Base-by-base conservation (phyloP, 2,888 invertebrate species). In the Chymomyza amoena region DNA sequence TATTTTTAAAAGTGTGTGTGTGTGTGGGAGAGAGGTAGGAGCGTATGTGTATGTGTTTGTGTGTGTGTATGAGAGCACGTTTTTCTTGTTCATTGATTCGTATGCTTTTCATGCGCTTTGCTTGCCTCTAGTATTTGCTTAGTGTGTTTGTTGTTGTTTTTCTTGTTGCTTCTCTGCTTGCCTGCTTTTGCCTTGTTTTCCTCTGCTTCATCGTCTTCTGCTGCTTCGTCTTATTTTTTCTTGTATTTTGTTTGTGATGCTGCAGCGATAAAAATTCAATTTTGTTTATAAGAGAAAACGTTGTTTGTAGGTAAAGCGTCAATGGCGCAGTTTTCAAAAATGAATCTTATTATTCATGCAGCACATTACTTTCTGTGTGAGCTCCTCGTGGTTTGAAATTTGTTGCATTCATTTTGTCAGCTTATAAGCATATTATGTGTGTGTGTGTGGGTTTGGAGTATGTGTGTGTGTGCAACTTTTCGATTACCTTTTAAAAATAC, bases 31-130 rank as follows among this genome's bases (percentile, higher is more conserved):
- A 32, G 32, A 32, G 32, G 25, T 25, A 25, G 4, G 25, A 32
- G 7, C 51, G 63, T 67, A 59, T 59, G 20, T 57, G 18, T 59
- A 59, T 60, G 10, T 68, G 50, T 68, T 25, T 69, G 52, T 63
- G n/a, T 62, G 32, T 50, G 64, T 74, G 25, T 59, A n/a, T 3
- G 36, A 13, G n/a, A 28, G 25, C 32, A 80, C 81, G 80, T 76
- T 84, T 84, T 85, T 84, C 84, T 83, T 84, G 84, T 80, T 84
- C 80, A 84, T 81, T 83, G 84, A 85, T 74, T 86, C 80, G 79
- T 70, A 77, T 72, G 64, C 73, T 71, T 70, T 68, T 72, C 79
- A 70, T 75, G 71, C 70, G 66, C 76, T 67, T 72, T 64, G n/a
- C 39, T 28, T 51, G 16, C 18, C 13, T 10, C 13, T 45, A 45